phyloP scores from a whole-genome alignment of 30 jellyfish, hydroid and myxozoan species.

The Nemopilema nomurai region DNA sequence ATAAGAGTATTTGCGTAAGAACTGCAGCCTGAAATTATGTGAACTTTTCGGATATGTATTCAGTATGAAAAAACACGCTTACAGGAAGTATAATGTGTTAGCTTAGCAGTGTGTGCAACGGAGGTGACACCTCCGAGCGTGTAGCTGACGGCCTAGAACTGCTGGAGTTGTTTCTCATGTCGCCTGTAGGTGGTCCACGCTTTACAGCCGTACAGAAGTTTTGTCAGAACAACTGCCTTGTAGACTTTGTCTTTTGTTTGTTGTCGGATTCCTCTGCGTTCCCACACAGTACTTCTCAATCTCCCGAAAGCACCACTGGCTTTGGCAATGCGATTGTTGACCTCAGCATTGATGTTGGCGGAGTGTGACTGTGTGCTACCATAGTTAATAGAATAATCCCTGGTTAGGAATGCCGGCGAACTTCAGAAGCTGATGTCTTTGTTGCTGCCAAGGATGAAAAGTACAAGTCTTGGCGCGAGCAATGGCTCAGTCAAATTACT shows the following conservation, averaged over 20 bases:
- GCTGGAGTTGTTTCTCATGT: too few species aligned
- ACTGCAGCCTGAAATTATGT: constrained; percentile 29
- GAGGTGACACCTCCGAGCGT: constrained; percentile 32
- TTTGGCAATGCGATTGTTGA: too few species aligned
- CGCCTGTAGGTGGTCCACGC: background rate
- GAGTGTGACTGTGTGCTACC: too few species aligned
- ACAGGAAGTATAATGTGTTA: constrained; percentile 8
- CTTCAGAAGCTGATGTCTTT: too few species aligned
- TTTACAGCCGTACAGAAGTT: background rate
- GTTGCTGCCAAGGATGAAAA: constrained; percentile 25
- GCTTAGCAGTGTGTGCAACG: constrained; percentile 38
- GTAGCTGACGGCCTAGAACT: constrained; percentile 30
- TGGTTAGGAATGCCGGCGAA: too few species aligned
- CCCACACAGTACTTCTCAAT: too few species aligned
- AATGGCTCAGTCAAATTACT: constrained; percentile 26
- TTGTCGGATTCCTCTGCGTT: too few species aligned
- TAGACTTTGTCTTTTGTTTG: too few species aligned
- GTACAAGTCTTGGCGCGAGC: constrained; percentile 29
- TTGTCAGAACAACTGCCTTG: too few species aligned
- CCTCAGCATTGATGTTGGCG: too few species aligned
- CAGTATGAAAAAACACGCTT: constrained; percentile 28
- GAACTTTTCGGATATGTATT: constrained; percentile 21
- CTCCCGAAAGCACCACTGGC: too few species aligned
- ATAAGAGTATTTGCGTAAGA: constrained; percentile 9
- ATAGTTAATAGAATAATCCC: too few species aligned